Conservation (phyloP, 2,797 vertebrate genomes). For the Malurus splendens region DNA sequence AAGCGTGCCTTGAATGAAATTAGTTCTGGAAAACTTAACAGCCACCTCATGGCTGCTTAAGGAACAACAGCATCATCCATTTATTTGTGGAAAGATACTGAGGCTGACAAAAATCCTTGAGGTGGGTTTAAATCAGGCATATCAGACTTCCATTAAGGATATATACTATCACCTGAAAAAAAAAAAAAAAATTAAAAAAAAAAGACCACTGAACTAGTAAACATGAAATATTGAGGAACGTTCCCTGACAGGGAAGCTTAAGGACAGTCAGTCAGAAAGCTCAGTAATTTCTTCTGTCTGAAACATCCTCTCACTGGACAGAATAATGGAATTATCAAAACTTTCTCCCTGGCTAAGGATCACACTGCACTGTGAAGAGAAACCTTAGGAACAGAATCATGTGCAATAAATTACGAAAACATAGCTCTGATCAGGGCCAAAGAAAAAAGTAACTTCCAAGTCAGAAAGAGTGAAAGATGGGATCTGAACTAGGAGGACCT, state of each 20-base stretch:
- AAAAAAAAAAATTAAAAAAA: not conserved
- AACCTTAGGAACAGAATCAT: not conserved
- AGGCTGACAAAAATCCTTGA: not conserved
- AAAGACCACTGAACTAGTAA: not conserved
- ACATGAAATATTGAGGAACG: not conserved
- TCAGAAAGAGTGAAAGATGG: not conserved
- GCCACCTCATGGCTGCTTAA: constrained; percentile 21
- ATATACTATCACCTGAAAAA: not conserved
- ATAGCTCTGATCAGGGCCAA: fast-evolving
- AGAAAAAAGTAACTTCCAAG: not conserved
- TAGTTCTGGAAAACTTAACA: constrained; percentile 1
- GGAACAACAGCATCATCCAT: not conserved
- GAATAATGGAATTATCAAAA: not conserved
- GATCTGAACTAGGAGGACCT: not conserved
- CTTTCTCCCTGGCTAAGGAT: not conserved
- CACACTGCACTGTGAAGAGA: not conserved
- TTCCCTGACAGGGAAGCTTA: not conserved
- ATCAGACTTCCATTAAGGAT: not conserved
- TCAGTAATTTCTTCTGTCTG: not conserved
- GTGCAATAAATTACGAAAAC: not conserved
- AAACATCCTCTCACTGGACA: not conserved
- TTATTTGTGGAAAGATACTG: not conserved
- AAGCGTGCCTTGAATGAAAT: not conserved
- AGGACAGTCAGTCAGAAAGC: not conserved
- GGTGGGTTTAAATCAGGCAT: not conserved